phyloP scores from a whole-genome alignment of 2,797 vertebrate species.

The Myoxocephalus aenaeus region DNA sequence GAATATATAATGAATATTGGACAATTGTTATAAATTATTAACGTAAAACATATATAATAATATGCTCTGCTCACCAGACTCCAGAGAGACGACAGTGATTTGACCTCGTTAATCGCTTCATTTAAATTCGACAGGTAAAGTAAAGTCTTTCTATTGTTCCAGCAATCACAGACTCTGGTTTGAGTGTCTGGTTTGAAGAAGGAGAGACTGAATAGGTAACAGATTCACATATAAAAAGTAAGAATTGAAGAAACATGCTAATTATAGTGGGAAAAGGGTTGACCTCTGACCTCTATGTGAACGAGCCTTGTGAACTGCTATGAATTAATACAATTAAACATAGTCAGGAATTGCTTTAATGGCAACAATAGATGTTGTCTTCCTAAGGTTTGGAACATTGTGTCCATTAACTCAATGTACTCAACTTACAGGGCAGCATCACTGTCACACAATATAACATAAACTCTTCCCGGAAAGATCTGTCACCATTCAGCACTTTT shows the following conservation, averaged over 20 bases:
- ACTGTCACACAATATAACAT: background rate
- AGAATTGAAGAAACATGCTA: background rate
- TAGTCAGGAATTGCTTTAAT: background rate
- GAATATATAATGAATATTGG: background rate
- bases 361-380: background rate
- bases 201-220: background rate
- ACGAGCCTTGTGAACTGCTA: background rate
- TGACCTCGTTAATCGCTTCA: too few species aligned
- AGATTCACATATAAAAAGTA: background rate
- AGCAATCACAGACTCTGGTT: background rate
- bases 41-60: background rate
- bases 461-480: background rate
- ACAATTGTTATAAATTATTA: background rate
- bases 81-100: background rate
- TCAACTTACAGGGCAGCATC: background rate
- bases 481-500: background rate
- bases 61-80: background rate
- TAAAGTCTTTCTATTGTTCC: background rate
- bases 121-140: background rate
- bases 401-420: background rate
- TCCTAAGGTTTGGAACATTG: background rate
- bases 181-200: background rate
- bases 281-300: constrained; percentile 14
- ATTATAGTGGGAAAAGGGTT: background rate
- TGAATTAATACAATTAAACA: background rate